Evolutionary conservation across 2,888 invertebrate species (phyloP).

Genomic region (Drosophila macrospina): DNA sequence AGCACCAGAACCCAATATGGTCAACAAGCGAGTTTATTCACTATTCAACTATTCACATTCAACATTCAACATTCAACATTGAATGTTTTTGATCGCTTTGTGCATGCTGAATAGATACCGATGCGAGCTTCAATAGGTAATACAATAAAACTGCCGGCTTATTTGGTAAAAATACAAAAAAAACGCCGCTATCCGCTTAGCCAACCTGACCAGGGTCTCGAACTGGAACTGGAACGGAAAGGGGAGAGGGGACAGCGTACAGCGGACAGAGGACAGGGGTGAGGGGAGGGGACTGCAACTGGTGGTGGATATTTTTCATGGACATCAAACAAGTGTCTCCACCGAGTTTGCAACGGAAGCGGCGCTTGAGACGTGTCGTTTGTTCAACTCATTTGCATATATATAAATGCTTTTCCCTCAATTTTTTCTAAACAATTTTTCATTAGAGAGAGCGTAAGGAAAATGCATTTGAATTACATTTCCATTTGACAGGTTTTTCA

Average conservation of each 20-base stretch:
- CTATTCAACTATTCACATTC: too few relatives aligned
- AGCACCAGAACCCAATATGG: conserved; percentile 39
- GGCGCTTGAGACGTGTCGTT: conserved; percentile 72
- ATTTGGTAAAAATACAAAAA: conserved; percentile 58
- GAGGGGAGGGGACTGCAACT: conserved; percentile 1
- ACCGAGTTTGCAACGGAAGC: conserved; percentile 59
- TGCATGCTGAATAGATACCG: too few relatives aligned
- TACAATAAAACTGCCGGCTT: conserved; percentile 49
- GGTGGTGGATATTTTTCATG: conserved; percentile 43
- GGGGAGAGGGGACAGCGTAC: not conserved
- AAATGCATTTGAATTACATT: conserved; percentile 59
- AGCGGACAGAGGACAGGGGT: not conserved
- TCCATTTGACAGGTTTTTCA: conserved; percentile 69
- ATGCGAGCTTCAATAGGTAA: conserved; percentile 45
- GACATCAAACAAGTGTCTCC: conserved; percentile 68
- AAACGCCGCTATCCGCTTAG: conserved; percentile 37
- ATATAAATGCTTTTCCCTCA: conserved; percentile 48
- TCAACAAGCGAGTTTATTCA: conserved; percentile 51
- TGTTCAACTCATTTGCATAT: conserved; percentile 72
- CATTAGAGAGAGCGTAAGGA: conserved; percentile 15
- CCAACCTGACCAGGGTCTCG: conserved; percentile 16
- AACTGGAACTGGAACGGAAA: not conserved
- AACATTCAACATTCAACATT: too few relatives aligned
- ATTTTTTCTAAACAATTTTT: conserved; percentile 49
- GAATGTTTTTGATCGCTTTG: too few relatives aligned